Evolutionary conservation across 2,113 vertebrate species (phyloP).

Genomic region (Brachyhypopomus occidentalis): DNA sequence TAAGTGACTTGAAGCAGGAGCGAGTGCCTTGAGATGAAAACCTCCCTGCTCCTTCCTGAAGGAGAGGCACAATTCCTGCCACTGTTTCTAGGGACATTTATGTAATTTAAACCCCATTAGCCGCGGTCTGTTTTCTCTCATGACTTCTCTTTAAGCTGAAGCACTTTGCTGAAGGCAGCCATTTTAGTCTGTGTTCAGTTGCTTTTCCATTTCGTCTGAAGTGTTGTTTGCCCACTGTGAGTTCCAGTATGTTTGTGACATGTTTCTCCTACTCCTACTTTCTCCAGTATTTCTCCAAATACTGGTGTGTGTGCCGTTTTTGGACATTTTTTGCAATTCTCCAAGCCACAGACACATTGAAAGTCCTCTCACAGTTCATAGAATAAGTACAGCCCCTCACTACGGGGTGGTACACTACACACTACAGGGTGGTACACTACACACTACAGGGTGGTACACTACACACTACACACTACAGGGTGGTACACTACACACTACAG

Average conservation of each 20-base stretch:
- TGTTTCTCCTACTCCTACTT: background rate
- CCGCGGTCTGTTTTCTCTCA: background rate
- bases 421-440: too few species aligned
- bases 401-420: background rate
- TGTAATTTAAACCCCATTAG: constrained; percentile 16
- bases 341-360: background rate
- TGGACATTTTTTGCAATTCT: background rate
- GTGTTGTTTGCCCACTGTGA: background rate
- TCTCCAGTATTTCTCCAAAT: too few species aligned
- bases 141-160: constrained; percentile 1
- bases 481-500: too few species aligned
- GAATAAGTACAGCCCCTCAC: background rate
- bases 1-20: background rate
- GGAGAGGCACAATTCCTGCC: background rate
- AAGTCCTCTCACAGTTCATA: background rate
- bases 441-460: too few species aligned
- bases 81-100: constrained; percentile 8
- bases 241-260: background rate
- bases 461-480: too few species aligned
- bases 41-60: constrained; percentile 3
- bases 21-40: constrained; percentile 17
- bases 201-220: background rate
- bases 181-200: background rate
- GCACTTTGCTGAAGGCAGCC: background rate
- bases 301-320: background rate